Base-by-base conservation (phyloP, 2,888 invertebrate species). In the Gasteruption jaculator region DNA sequence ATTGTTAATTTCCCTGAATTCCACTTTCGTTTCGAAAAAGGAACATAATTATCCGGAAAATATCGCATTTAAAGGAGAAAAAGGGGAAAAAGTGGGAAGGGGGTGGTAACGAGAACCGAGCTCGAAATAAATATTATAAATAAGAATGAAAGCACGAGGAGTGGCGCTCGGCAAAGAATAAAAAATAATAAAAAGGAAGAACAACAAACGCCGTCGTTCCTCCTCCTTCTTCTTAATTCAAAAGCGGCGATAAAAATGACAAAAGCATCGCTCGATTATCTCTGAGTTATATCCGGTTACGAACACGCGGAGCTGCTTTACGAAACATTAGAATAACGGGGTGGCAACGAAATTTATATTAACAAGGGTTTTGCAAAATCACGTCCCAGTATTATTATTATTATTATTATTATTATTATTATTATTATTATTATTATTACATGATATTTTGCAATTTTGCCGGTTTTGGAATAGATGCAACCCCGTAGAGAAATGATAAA, bases 211-310 rank as follows among this genome's bases (percentile, higher is more conserved):
- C 44, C 51, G 48, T 48, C 45, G 49, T 52, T 49, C 49, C 49
- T 53, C 51, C 57, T 60, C 63, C 63, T 63, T 65, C 68, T 68
- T 67, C 67, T 68, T 68, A 68, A 67, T 69, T 68, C 68, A 67
- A 60, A 58, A 58, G 63, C 61, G 62, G 66, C 66, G 66, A 69
- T 69, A 68, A 69, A 69, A 69, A 68, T 68, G 69, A 69, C 69
- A 68, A 61, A 62, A 61, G 61, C 69, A 69, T 64, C 61, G 63
- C 67, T 65, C 65, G 61, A 58, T 57, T 55, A n/a, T 56, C 54
- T 55, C 61, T 69, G 67, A 68, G 68, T 68, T 68, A 69, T 69
- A 65, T 65, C 68, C 64, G 60, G 61, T 65, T 63, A 60, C 63
- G 57, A n/a, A 60, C 59, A 63, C 58, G 60, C 58, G 61, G 60